phyloP scores from a whole-genome alignment of 2,888 invertebrate genomes.

The Leucozona laternaria region DNA sequence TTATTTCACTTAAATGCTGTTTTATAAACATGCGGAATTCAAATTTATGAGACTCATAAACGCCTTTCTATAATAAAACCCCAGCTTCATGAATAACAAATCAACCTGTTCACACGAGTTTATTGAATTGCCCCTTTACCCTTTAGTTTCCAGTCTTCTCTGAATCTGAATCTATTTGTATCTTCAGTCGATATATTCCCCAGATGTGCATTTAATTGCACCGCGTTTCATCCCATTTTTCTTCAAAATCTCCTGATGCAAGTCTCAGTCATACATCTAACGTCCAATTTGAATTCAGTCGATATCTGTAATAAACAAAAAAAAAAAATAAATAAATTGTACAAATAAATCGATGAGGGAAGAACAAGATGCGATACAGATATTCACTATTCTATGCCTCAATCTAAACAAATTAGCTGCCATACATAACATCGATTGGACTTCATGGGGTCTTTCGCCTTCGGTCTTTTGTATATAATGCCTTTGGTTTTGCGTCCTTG shows the following conservation, averaged over 20 bases:
- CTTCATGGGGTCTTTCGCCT: slow-evolving; percentile 44
- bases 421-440: slow-evolving; percentile 71
- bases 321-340: neutral
- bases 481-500: slow-evolving; percentile 27
- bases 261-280: slow-evolving; percentile 7
- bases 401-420: slow-evolving; percentile 75
- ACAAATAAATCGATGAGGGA: slow-evolving; percentile 14
- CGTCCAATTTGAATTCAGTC: slow-evolving; percentile 46
- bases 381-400: slow-evolving; percentile 60
- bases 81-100: slow-evolving; percentile 48
- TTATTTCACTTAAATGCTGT: slow-evolving; percentile 41
- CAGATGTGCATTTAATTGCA: slow-evolving; percentile 66
- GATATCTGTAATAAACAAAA: slow-evolving; percentile 39
- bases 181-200: slow-evolving; percentile 45
- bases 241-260: slow-evolving; percentile 15
- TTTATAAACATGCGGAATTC: slow-evolving; percentile 44
- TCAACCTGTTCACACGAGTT: slow-evolving; percentile 57
- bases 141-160: no score
- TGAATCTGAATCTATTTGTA: slow-evolving; percentile 2
- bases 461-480: slow-evolving; percentile 13
- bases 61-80: slow-evolving; percentile 37
- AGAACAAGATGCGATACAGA: slow-evolving; percentile 18
- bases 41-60: slow-evolving; percentile 51
- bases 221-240: slow-evolving; percentile 27
- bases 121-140: slow-evolving; percentile 1